These are phyloP conservation scores for Cardiocondyla obscurior DNA, from an alignment of 1,140 invertebrate genomes.

Conservation along the genomic window DNA sequence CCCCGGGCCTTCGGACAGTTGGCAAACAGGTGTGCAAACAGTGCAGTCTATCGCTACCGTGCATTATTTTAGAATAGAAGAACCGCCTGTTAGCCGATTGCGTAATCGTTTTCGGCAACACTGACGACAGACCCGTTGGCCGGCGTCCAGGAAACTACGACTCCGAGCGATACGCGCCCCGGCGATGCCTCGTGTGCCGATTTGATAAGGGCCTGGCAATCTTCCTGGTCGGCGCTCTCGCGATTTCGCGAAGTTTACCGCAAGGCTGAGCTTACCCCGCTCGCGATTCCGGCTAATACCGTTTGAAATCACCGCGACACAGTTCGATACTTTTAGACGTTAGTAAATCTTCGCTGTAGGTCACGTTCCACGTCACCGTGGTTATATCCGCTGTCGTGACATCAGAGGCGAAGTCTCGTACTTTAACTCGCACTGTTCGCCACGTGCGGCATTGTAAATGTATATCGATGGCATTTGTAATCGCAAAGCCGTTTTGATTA, in stretches of 20 bases:
- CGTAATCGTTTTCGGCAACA: slow-evolving; percentile 59
- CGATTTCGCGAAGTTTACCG: background rate
- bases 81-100: slow-evolving; percentile 44
- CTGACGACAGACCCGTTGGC: slow-evolving; percentile 55
- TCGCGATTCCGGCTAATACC: background rate
- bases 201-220: slow-evolving; percentile 60
- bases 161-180: slow-evolving; percentile 37
- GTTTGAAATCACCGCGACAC: slow-evolving; percentile 23
- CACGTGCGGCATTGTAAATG: background rate
- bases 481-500: background rate
- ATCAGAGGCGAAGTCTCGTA: background rate
- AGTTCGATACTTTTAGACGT: background rate
- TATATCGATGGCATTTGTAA: background rate
- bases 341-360: slow-evolving; percentile 3
- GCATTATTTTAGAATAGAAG: slow-evolving; percentile 63
- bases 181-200: slow-evolving; percentile 48
- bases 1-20: background rate
- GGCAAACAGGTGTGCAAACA: slow-evolving; percentile 62
- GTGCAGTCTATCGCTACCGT: slow-evolving; percentile 4
- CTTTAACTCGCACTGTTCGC: background rate
- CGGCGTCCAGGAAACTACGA: slow-evolving; percentile 39
- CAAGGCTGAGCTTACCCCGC: background rate
- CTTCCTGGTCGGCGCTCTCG: slow-evolving; percentile 30
- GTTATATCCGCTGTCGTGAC: background rate
- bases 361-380: background rate